phyloP scores from a whole-genome alignment of 2,113 vertebrate genomes.

The Paracanthobrama guichenoti region DNA sequence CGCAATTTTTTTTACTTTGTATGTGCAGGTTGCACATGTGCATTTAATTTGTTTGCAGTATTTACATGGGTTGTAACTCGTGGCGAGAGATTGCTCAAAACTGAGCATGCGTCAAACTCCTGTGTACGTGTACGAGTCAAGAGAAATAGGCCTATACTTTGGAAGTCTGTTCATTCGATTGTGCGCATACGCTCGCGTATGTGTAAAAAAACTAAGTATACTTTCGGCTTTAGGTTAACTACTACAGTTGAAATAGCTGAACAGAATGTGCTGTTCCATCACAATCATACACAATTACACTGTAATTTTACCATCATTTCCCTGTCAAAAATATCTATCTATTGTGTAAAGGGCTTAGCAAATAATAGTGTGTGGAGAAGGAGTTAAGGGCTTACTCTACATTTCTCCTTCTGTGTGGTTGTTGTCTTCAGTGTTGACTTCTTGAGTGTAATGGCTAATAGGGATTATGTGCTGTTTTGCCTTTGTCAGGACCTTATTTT shows the following conservation, averaged over 20 bases:
- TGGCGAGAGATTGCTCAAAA: no score
- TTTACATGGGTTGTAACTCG: no score
- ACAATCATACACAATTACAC: conserved; percentile 15
- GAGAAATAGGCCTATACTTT: no score
- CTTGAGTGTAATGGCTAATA: conserved; percentile 32
- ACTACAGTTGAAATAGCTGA: not conserved
- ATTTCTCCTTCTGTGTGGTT: conserved; percentile 54
- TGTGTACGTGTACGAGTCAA: no score
- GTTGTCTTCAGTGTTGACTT: conserved; percentile 50
- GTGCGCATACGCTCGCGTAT: no score
- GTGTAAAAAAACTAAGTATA: no score
- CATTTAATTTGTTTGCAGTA: no score
- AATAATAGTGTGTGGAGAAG: conserved; percentile 62
- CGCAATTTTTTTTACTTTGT: no score
- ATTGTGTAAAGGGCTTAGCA: conserved; percentile 71
- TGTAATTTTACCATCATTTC: conserved; percentile 32
- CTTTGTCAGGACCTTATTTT: conserved; percentile 32
- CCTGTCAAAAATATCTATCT: conserved; percentile 51
- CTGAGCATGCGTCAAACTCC: no score
- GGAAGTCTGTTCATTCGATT: no score
- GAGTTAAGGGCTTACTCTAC: conserved; percentile 76
- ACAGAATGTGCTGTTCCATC: conserved; percentile 22
- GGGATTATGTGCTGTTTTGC: conserved; percentile 42
- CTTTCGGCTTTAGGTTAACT: not conserved
- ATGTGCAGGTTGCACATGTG: no score